These are phyloP conservation scores for Gnathonemus echidnorhynchus DNA, from an alignment of 2,113 vertebrate species.

Conservation along the genomic window DNA sequence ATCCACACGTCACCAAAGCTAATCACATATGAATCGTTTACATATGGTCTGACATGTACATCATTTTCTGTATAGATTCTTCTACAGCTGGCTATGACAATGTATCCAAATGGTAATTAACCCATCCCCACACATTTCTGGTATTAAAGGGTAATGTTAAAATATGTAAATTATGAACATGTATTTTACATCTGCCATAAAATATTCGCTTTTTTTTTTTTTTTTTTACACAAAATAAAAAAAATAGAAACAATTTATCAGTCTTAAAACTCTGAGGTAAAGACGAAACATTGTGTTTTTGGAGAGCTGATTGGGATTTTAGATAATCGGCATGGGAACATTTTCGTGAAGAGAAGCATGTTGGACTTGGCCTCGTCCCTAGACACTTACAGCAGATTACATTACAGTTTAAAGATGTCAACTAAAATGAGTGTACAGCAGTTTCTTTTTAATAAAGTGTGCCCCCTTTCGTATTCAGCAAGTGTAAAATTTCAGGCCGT, in stretches of 20 bases:
- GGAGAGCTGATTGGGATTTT: constrained; percentile 49
- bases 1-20: constrained; percentile 90
- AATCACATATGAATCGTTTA: constrained; percentile 98
- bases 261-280: constrained; percentile 65
- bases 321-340: constrained; percentile 42
- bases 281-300: constrained; percentile 48
- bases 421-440: constrained; percentile 53
- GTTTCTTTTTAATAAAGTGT: constrained; percentile 30
- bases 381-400: constrained; percentile 66
- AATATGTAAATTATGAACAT: constrained; percentile 59
- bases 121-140: constrained; percentile 35
- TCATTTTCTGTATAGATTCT: constrained; percentile 45
- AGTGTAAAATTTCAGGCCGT: constrained; percentile 25
- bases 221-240: constrained; percentile 60
- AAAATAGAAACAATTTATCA: constrained; percentile 66
- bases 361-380: constrained; percentile 29
- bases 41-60: constrained; percentile 97
- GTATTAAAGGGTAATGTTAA: constrained; percentile 61
- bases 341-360: constrained; percentile 42
- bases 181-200: constrained; percentile 53
- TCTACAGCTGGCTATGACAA: neutral
- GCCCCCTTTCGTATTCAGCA: constrained; percentile 38
- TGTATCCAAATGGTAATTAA: neutral
- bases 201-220: constrained; percentile 50
- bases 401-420: constrained; percentile 51